A percentile compares a stretch with the other conserved stretches of the same genome.
Conservation (phyloP, 1,140 invertebrate species). For the Tyrophagus putrescentiae region DNA sequence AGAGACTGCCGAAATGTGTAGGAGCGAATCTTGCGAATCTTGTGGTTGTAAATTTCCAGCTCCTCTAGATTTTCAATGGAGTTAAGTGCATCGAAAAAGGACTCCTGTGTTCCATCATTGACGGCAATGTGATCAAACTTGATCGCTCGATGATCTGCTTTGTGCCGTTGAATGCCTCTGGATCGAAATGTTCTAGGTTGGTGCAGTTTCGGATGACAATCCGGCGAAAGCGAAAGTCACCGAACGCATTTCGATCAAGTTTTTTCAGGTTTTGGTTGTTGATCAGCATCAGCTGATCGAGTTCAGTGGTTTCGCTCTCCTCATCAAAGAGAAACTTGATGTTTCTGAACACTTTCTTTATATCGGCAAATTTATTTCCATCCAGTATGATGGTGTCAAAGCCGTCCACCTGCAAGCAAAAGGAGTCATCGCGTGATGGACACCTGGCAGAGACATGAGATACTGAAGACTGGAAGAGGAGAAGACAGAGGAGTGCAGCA, state of each 20-base stretch:
- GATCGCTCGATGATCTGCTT: background rate
- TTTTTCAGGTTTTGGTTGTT: background rate
- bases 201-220: constrained; percentile 17
- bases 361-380: constrained; percentile 1
- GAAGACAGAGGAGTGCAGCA: too few relatives aligned
- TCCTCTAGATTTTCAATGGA: constrained; percentile 12
- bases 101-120: background rate
- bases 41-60: constrained; percentile 9
- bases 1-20: constrained; percentile 10
- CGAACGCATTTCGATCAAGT: constrained; percentile 13
- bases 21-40: background rate
- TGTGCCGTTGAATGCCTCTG: constrained; percentile 18
- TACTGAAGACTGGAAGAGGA: too few relatives aligned
- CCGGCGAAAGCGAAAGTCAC: constrained; percentile 12
- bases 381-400: constrained; percentile 13
- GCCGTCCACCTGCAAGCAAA: constrained; percentile 16
- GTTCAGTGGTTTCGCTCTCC: background rate
- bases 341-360: background rate
- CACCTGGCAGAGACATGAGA: too few relatives aligned
- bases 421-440: constrained; percentile 12
- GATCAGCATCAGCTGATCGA: constrained; percentile 10
- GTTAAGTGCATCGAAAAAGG: constrained; percentile 17
- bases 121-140: constrained; percentile 3
- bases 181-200: background rate
- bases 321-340: constrained; percentile 14